Percentiles rank a stretch among this genome's conserved stretches.
Evolutionary conservation across 2,797 vertebrate genomes (phyloP).

Genomic region (Pangasius larnaudii): DNA sequence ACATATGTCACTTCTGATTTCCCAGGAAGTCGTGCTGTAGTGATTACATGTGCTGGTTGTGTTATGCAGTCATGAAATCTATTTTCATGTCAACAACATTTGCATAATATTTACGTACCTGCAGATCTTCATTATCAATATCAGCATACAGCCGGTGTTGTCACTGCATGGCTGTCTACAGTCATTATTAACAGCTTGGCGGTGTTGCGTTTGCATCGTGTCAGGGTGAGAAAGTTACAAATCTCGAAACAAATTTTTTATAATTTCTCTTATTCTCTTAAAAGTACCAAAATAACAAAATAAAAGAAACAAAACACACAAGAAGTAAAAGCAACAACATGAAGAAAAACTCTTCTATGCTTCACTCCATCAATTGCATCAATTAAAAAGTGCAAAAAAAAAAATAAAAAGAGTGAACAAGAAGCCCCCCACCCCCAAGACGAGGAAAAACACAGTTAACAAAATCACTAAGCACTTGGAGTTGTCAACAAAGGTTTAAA

Average conservation of each 20-base stretch:
- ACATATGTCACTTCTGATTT: not conserved
- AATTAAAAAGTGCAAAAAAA: no score
- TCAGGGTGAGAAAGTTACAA: not conserved
- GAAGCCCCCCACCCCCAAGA: not conserved
- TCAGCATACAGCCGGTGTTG: not conserved
- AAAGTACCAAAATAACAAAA: no score
- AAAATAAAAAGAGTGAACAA: not conserved
- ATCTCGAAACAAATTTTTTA: no score
- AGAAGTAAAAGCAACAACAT: no score
- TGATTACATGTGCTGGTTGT: not conserved
- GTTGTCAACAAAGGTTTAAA: not conserved
- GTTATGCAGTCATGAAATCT: not conserved
- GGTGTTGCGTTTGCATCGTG: not conserved
- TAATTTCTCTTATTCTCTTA: no score
- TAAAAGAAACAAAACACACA: no score
- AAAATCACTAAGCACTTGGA: not conserved
- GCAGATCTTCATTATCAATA: not conserved
- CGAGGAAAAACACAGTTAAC: not conserved
- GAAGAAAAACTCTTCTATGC: no score
- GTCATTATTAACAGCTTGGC: slow-evolving; percentile 1
- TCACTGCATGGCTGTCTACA: not conserved
- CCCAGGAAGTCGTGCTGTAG: not conserved
- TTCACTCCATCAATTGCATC: no score
- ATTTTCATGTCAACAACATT: slow-evolving; percentile 5
- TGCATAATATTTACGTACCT: slow-evolving; percentile 25